Percentiles rank a stretch among this genome's conserved stretches.
Evolutionary conservation across 2,113 vertebrate genomes (phyloP).

Genomic region (Rhabdomys dilectus): DNA sequence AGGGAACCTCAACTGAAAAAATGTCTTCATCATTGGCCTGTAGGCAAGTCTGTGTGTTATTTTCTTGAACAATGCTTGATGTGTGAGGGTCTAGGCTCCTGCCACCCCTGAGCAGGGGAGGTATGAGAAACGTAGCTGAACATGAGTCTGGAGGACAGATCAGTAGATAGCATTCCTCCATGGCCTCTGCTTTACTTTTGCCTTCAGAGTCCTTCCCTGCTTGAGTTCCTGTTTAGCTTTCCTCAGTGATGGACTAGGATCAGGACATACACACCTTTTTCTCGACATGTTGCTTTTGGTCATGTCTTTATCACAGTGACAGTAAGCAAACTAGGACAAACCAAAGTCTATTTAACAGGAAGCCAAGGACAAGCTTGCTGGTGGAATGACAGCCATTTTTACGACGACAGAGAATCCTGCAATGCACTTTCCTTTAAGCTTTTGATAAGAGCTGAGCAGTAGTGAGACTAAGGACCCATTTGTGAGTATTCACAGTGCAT

Average conservation of each 20-base stretch:
- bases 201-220: background rate
- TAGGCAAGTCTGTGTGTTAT: background rate
- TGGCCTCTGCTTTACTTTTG: background rate
- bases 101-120: background rate
- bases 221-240: background rate
- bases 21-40: background rate
- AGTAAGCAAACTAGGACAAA: background rate
- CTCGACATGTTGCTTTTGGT: background rate
- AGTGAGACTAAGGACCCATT: background rate
- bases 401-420: background rate
- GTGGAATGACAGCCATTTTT: background rate
- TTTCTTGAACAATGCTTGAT: background rate
- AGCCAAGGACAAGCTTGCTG: background rate
- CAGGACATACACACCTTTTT: background rate
- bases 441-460: slow-evolving; percentile 6
- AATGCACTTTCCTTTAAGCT: slow-evolving; percentile 11
- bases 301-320: background rate
- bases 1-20: background rate
- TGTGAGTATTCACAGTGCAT: background rate
- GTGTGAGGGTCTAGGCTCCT: background rate
- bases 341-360: background rate
- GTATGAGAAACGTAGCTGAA: background rate
- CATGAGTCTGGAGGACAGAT: background rate
- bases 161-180: background rate
- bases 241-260: background rate